Evolutionary conservation across 2,113 vertebrate species (phyloP), one percentile per base, ranked within the genome.

Genomic region (Romanogobio albipinnatus): DNA sequence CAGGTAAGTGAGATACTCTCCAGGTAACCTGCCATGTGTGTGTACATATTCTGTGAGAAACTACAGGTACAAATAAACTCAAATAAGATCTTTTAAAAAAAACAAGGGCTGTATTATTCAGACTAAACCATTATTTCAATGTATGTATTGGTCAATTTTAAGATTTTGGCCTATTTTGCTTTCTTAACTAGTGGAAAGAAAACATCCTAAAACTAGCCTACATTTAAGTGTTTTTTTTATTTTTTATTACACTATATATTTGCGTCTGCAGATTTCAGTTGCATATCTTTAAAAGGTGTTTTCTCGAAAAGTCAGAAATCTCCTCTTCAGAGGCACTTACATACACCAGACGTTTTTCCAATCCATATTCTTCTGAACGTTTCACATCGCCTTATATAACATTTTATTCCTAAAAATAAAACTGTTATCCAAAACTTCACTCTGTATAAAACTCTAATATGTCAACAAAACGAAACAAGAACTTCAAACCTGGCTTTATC

Each of bases 1-100:
- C 47, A 29, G 73, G 73, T 76, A 76, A 76, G 47, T 49, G n/a
- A 76, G 73, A 17, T n/a, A 8, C 45, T 51, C 19, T 43, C 36
- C 68, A 71, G 19, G 24, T 15, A 26, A 51, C 9, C 45, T 19
- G 43, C 33, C 17, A 17, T 51, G 36, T 47, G 36, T 43, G 5
- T 53, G 53, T 14, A 76, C 1, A 29, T 19, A 24, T 33, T 53
- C 15, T 76, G 43, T 33, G 17, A 49, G 26, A 56, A 53, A 26
- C 71, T 49, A 49, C 10, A 49, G 5, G 4, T 26, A 14, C 8
- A 13, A 49, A 24, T 14, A 26, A 74, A 47, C n/a, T 24, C 17
- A 19, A 17, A 39, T 68, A 17, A 68, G 29, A 61, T 36, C 4
- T 24, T 47, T n/a, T n/a, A n/a, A 47, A 47, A 59, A 1, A n/a